Evolutionary conservation across 2,888 invertebrate species (phyloP), one percentile per base, ranked within the genome.

Genomic region (Diloba caeruleocephala): DNA sequence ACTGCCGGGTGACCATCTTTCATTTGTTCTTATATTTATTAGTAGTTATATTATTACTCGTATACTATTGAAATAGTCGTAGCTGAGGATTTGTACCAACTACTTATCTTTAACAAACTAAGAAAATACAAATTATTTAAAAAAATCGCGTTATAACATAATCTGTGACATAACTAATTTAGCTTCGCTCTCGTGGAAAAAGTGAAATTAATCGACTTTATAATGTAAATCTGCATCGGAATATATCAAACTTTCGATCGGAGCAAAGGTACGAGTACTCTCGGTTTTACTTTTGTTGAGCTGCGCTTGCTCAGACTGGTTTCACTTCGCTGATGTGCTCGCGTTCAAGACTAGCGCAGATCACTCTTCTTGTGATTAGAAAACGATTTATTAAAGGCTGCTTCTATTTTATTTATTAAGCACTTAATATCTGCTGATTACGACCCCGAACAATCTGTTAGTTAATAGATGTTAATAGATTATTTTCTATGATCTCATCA

Each of bases 161-260:
- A n/a, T n/a, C 32, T 33, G 36, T 64, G 59, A 49, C 34, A 53
- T 49, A 48, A 48, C 46, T 32, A 28, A 54, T 63, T 68, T 51
- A 42, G 49, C 32, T 32, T 36, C 50, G 43, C 34, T 64, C 41
- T 69, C 68, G 61, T 72, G 72, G 66, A 70, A 78, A 76, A 72
- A 70, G 56, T 62, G 70, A 60, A 75, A 64, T 63, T 36, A 58
- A 60, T 55, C 23, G 39, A 46, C 50, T 57, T 61, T 54, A 50
- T 58, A 73, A 61, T 64, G 39, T 65, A 71, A 62, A 63, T 57
- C 41, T 55, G 64, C 39, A 31, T 59, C 23, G 45, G 56, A 67
- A 72, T 65, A 54, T 74, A 77, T 78, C 73, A 57, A 64, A 80
- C 78, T 81, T 80, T 81, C 81, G 72, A 78, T 79, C 78, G 51